Percentiles rank a stretch among this genome's conserved stretches.
Conservation (phyloP, 2,888 invertebrate genomes). For the Zygothrica quintamaculata region DNA sequence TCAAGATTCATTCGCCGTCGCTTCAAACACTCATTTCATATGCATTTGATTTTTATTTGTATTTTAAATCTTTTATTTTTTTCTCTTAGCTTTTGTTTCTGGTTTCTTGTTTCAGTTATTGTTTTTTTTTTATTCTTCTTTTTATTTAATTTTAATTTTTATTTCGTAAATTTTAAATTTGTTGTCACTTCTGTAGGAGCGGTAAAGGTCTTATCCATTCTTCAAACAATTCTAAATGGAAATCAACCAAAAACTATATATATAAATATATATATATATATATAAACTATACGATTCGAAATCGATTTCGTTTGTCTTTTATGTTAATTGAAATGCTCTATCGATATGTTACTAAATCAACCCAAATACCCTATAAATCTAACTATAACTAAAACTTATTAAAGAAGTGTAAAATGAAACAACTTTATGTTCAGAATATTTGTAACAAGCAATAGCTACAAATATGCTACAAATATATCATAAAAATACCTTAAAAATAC, state of each 20-base stretch:
- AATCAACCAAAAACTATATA: slow-evolving; percentile 12
- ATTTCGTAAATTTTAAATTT: slow-evolving; percentile 79
- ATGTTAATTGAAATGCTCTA: slow-evolving; percentile 75
- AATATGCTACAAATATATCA: too few relatives aligned
- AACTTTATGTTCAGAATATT: too few relatives aligned
- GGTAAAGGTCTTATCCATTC: slow-evolving; percentile 65
- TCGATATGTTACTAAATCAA: too few relatives aligned
- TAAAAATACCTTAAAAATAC: too few relatives aligned
- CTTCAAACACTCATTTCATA: slow-evolving; percentile 72
- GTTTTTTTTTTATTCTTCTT: slow-evolving; percentile 48
- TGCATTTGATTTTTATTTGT: slow-evolving; percentile 67
- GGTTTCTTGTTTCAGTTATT: slow-evolving; percentile 10
- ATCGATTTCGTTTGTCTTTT: slow-evolving; percentile 63
- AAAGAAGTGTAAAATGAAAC: too few relatives aligned
- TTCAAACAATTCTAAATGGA: slow-evolving; percentile 32
- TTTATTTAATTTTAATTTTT: slow-evolving; percentile 80
- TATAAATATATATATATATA: slow-evolving; percentile 23
- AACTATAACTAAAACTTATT: slow-evolving; percentile 11
- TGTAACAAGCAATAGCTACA: too few relatives aligned
- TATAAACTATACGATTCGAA: slow-evolving; percentile 30
- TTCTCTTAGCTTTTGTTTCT: slow-evolving; percentile 19
- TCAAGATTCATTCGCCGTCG: not conserved
- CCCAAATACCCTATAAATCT: not conserved
- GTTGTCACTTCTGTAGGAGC: slow-evolving; percentile 79
- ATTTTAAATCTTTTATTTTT: slow-evolving; percentile 64